A percentile compares a stretch with the other conserved stretches of the same genome.
These are phyloP conservation scores for Diabrotica virgifera DNA, from an alignment of 1,140 invertebrate species.

Conservation along the genomic window DNA sequence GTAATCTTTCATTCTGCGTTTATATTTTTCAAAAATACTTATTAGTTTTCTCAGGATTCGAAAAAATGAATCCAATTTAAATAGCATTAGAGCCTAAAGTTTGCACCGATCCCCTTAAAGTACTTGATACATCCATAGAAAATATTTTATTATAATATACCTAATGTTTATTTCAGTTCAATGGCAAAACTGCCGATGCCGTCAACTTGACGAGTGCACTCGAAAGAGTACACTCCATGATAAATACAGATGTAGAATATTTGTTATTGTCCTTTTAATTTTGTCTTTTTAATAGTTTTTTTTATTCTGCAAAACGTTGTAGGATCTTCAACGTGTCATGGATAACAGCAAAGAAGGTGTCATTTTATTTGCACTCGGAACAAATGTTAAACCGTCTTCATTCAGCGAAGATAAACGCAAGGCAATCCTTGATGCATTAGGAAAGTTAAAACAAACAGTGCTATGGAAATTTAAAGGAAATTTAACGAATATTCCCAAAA, in stretches of 20 bases:
- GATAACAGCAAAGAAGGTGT: slow-evolving; percentile 46
- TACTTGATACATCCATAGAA: too few relatives aligned
- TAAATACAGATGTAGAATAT: background rate
- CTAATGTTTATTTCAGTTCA: too few relatives aligned
- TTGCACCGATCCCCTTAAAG: too few relatives aligned
- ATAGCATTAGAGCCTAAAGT: too few relatives aligned
- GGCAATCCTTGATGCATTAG: slow-evolving; percentile 47
- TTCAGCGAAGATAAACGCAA: slow-evolving; percentile 40
- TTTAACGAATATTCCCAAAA: slow-evolving; percentile 49
- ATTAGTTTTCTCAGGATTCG: too few relatives aligned
- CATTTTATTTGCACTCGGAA: slow-evolving; percentile 52
- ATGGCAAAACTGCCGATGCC: too few relatives aligned
- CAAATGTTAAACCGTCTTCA: slow-evolving; percentile 43
- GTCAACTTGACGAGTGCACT: too few relatives aligned
- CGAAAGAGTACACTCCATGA: too few relatives aligned
- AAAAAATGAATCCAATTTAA: too few relatives aligned
- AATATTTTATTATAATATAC: too few relatives aligned
- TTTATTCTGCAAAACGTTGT: slow-evolving; percentile 2
- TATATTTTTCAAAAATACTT: too few relatives aligned
- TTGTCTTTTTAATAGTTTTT: background rate
- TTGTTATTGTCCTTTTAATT: slow-evolving; percentile 4
- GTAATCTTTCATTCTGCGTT: too few relatives aligned
- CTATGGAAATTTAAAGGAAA: slow-evolving; percentile 51
- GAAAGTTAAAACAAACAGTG: slow-evolving; percentile 43
- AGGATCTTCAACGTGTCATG: slow-evolving; percentile 34